phyloP scores from a whole-genome alignment of 2,797 vertebrate species.

The Echeneis naucrates region DNA sequence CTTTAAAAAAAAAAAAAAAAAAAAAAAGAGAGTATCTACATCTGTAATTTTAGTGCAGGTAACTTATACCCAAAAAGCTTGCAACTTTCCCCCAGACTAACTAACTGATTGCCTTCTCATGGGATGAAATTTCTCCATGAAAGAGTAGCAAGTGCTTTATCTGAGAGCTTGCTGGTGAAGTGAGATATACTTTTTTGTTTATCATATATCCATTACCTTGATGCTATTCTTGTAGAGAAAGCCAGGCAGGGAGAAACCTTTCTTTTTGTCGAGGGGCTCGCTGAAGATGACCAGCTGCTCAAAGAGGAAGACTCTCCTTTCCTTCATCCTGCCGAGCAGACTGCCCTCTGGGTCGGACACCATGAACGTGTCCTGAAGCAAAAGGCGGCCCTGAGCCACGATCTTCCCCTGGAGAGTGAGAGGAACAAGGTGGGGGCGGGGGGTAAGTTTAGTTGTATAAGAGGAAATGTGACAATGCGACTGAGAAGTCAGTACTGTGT shows the following conservation, averaged over 20 bases:
- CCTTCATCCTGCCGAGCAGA: slow-evolving; percentile 90
- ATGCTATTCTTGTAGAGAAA: slow-evolving; percentile 98
- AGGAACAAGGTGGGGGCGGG: not conserved
- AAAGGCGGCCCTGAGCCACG: slow-evolving; percentile 95
- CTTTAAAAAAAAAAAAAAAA: too few species aligned
- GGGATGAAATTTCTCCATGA: slow-evolving; percentile 23
- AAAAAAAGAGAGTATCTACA: too few species aligned
- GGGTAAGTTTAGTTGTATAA: not conserved
- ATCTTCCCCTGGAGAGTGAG: slow-evolving; percentile 92
- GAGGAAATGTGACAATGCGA: not conserved
- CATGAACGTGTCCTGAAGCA: slow-evolving; percentile 97
- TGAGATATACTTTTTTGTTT: not conserved
- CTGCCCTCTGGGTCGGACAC: slow-evolving; percentile 91
- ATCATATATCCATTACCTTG: slow-evolving; percentile 85
- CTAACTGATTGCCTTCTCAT: not conserved
- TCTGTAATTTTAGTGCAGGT: not conserved
- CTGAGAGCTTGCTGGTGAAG: not conserved
- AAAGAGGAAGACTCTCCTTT: slow-evolving; percentile 97
- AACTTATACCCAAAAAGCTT: not conserved
- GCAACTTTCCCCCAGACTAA: not conserved
- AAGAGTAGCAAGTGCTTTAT: not conserved
- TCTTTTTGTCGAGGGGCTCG: slow-evolving; percentile 97
- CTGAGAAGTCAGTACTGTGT: not conserved
- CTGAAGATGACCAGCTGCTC: slow-evolving; percentile 99
- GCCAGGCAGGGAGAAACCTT: slow-evolving; percentile 95